Conservation (phyloP, 2,113 vertebrate species). For the Callipepla squamata region DNA sequence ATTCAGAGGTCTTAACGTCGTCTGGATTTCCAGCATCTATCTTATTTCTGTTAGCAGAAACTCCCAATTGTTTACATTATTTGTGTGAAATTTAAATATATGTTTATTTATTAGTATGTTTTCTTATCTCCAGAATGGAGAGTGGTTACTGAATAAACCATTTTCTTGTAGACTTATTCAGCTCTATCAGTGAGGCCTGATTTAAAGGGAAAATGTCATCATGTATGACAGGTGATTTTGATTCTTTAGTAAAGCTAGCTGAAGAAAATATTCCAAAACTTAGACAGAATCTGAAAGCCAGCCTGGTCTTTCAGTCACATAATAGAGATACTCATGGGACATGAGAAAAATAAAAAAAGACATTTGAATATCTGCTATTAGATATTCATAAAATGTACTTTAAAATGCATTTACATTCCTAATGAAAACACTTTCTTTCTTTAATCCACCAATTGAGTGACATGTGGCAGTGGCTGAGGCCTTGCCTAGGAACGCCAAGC, state of each 20-base stretch:
- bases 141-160: neutral
- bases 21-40: neutral
- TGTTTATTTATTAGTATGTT: neutral
- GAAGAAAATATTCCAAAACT: neutral
- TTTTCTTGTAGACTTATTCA: neutral
- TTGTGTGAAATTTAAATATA: neutral
- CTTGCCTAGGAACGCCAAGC: neutral
- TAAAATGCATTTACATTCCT: slow-evolving; percentile 29
- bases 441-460: slow-evolving; percentile 19
- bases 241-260: neutral
- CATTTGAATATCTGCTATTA: neutral
- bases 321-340: neutral
- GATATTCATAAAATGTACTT: slow-evolving; percentile 2
- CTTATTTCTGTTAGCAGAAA: neutral
- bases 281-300: slow-evolving; percentile 16
- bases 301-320: neutral
- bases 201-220: neutral
- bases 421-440: slow-evolving; percentile 21
- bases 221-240: neutral
- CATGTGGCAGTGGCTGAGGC: neutral
- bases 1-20: neutral
- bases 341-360: neutral
- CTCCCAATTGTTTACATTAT: neutral
- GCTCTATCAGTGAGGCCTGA: neutral
- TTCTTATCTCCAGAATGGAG: neutral